Conservation (phyloP, 1,140 invertebrate species). For the Philaenus spumarius region DNA sequence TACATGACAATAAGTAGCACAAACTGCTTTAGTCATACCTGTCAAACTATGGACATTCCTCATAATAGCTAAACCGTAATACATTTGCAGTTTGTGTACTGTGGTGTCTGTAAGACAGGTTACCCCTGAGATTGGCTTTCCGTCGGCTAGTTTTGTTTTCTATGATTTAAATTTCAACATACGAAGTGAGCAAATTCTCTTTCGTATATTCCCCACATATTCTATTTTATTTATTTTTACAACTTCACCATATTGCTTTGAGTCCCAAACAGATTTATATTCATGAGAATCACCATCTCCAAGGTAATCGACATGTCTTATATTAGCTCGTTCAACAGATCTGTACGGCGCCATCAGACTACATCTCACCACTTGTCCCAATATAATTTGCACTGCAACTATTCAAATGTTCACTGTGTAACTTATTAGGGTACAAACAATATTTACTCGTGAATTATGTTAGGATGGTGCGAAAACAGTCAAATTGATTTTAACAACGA, state of each 20-base stretch:
- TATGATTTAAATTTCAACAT: not conserved
- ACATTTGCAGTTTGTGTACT: slow-evolving; percentile 9
- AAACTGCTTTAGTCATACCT: slow-evolving; percentile 18
- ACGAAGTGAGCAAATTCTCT: slow-evolving; percentile 19
- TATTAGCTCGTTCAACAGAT: slow-evolving; percentile 6
- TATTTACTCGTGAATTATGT: too few relatives aligned
- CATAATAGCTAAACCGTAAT: slow-evolving; percentile 18
- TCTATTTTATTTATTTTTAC: slow-evolving; percentile 21
- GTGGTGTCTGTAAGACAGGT: slow-evolving; percentile 14
- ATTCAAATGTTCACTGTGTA: too few relatives aligned
- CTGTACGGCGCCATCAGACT: too few relatives aligned
- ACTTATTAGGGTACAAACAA: too few relatives aligned
- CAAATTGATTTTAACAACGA: too few relatives aligned
- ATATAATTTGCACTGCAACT: too few relatives aligned
- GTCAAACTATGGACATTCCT: slow-evolving; percentile 19
- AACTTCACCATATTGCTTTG: slow-evolving; percentile 19
- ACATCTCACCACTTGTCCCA: too few relatives aligned
- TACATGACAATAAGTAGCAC: slow-evolving; percentile 17
- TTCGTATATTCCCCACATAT: slow-evolving; percentile 10
- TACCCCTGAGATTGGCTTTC: slow-evolving; percentile 14
- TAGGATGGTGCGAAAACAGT: too few relatives aligned
- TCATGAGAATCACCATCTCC: slow-evolving; percentile 25
- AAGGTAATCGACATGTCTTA: slow-evolving; percentile 7
- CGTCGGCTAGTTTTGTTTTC: slow-evolving; percentile 4
- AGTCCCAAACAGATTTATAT: slow-evolving; percentile 9